phyloP scores from a whole-genome alignment of 1,140 invertebrate species.

The Cyclargus thomasi region DNA sequence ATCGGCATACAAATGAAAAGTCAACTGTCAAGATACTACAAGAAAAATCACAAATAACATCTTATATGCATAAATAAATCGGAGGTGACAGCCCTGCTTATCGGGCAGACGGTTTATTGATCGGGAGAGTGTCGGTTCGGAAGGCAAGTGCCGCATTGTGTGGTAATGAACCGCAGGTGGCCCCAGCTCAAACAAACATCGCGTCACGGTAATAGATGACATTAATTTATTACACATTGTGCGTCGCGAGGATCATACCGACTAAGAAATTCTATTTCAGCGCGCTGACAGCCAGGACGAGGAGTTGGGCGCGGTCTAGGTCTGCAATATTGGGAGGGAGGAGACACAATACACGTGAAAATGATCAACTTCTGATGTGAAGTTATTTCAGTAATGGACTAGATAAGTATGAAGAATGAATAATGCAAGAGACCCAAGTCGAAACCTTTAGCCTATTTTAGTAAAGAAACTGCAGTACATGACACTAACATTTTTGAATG shows the following conservation, averaged over 20 bases:
- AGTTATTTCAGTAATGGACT: too few species aligned
- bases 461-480: too few species aligned
- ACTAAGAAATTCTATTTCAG: background rate
- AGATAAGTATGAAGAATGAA: too few species aligned
- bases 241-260: slow-evolving; percentile 11
- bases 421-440: too few species aligned
- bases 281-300: too few species aligned
- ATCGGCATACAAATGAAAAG: background rate
- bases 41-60: slow-evolving; percentile 4
- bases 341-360: too few species aligned
- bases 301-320: background rate
- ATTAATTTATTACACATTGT: slow-evolving; percentile 36
- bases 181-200: slow-evolving; percentile 53
- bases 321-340: background rate
- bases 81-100: slow-evolving; percentile 21
- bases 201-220: slow-evolving; percentile 40
- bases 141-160: slow-evolving; percentile 51
- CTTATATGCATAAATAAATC: slow-evolving; percentile 4
- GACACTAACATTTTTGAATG: too few species aligned
- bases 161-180: slow-evolving; percentile 66
- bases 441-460: too few species aligned
- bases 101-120: slow-evolving; percentile 46
- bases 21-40: background rate
- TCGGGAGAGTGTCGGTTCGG: slow-evolving; percentile 28
- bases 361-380: too few species aligned